A percentile compares a stretch with the other conserved stretches of the same genome.
phyloP scores from a whole-genome alignment of 2,797 vertebrate genomes.

The Artibeus lituratus region DNA sequence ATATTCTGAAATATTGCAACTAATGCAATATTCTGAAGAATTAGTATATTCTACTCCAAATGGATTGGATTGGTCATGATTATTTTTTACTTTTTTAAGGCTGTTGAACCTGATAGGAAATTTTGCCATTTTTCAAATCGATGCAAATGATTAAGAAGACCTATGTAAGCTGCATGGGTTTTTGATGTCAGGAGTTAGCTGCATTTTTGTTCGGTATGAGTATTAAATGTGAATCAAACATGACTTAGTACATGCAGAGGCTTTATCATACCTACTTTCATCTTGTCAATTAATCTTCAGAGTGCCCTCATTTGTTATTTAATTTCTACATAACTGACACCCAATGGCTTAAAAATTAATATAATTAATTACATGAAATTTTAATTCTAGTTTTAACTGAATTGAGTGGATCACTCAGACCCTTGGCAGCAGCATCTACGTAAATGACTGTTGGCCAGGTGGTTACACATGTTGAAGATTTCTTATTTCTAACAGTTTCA shows the following conservation, averaged over 20 bases:
- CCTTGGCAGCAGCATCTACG: not conserved
- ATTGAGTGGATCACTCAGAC: not conserved
- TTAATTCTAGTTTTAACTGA: not conserved
- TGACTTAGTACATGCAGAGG: not conserved
- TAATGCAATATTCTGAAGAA: not conserved
- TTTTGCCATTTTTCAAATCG: not conserved
- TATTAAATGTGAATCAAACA: slow-evolving; percentile 30
- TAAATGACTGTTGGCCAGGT: not conserved
- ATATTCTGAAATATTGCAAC: not conserved
- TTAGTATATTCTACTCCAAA: not conserved
- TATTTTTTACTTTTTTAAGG: not conserved
- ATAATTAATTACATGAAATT: not conserved
- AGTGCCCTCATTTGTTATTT: not conserved
- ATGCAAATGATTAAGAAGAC: not conserved
- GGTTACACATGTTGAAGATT: not conserved
- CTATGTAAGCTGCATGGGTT: not conserved
- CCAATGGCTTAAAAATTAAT: slow-evolving; percentile 9
- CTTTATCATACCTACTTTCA: not conserved
- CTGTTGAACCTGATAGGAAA: not conserved
- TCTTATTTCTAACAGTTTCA: not conserved
- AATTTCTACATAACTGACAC: slow-evolving; percentile 27
- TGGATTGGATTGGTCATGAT: not conserved
- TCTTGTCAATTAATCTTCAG: not conserved
- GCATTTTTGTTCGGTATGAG: not conserved
- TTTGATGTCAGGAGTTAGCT: not conserved